A percentile compares a stretch with the other conserved stretches of the same genome.
phyloP scores from a whole-genome alignment of 2,113 vertebrate genomes.

The Parus major region DNA sequence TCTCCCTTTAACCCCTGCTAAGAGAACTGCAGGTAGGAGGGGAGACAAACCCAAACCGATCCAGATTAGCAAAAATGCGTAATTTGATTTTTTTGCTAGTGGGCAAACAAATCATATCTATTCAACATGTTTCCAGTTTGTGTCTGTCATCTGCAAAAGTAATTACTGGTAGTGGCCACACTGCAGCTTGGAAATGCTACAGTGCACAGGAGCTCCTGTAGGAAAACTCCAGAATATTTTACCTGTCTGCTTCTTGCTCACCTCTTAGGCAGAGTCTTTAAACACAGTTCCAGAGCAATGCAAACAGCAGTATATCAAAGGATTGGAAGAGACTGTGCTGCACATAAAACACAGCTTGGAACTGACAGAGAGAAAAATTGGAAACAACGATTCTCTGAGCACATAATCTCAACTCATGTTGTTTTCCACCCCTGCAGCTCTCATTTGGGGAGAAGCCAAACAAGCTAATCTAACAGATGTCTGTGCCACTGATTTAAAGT shows the following conservation, averaged over 20 bases:
- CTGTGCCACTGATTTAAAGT: constrained; percentile 31
- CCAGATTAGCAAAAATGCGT: background rate
- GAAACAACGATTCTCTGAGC: constrained; percentile 31
- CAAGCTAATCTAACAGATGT: constrained; percentile 41
- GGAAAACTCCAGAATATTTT: background rate
- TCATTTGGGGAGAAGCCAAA: constrained; percentile 28
- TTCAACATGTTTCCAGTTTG: background rate
- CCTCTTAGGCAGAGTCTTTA: background rate
- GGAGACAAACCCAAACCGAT: background rate
- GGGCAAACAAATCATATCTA: background rate
- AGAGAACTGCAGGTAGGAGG: background rate
- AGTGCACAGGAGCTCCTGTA: background rate
- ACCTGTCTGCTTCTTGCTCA: background rate
- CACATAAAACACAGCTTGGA: constrained; percentile 33
- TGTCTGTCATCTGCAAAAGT: background rate
- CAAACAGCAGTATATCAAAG: constrained; percentile 30
- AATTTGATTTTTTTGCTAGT: background rate
- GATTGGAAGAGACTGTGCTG: background rate
- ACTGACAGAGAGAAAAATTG: constrained; percentile 55
- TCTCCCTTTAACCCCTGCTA: background rate
- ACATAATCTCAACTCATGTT: constrained; percentile 43
- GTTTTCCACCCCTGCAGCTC: constrained; percentile 42
- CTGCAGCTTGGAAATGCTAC: background rate
- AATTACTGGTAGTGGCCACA: background rate
- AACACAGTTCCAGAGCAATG: constrained; percentile 7